Evolutionary conservation across 2,888 invertebrate species (phyloP).

Genomic region (Philereme transversata): DNA sequence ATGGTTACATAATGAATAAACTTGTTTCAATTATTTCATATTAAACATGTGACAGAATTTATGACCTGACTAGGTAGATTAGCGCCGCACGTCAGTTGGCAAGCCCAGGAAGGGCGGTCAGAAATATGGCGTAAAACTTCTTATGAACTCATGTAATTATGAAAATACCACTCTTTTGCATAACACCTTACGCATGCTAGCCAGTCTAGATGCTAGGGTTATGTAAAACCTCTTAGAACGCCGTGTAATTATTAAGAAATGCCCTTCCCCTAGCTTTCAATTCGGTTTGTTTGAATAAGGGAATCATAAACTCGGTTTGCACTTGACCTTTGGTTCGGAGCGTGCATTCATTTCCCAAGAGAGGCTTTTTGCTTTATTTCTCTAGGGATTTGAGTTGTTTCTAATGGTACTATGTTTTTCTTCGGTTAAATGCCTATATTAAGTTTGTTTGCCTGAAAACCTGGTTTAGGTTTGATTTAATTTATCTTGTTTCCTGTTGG

Average conservation of each 20-base stretch:
- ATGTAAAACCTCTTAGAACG: constrained; percentile 5
- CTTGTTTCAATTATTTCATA: too few relatives aligned
- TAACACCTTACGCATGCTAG: neutral
- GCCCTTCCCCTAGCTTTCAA: constrained; percentile 16
- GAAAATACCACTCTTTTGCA: neutral
- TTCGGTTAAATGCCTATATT: neutral
- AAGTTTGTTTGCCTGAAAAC: neutral
- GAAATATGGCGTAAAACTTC: neutral
- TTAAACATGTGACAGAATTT: too few relatives aligned
- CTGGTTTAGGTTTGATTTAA: neutral
- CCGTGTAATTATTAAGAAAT: constrained; percentile 8
- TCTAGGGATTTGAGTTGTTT: constrained; percentile 15
- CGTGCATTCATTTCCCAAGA: constrained; percentile 15
- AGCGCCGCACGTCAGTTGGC: neutral
- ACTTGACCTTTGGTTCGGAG: constrained; percentile 25
- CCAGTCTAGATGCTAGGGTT: neutral
- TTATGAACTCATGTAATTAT: neutral
- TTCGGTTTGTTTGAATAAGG: constrained; percentile 21
- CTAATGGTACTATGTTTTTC: neutral
- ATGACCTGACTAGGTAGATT: too few relatives aligned
- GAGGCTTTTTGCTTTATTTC: constrained; percentile 20
- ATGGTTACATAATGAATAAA: too few relatives aligned
- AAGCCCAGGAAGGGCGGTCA: neutral
- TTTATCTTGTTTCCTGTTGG: neutral
- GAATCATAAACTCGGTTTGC: constrained; percentile 17